Evolutionary conservation across 2,888 invertebrate genomes (phyloP), one percentile per base, ranked within the genome.

Genomic region (Caenorhabditis afra): DNA sequence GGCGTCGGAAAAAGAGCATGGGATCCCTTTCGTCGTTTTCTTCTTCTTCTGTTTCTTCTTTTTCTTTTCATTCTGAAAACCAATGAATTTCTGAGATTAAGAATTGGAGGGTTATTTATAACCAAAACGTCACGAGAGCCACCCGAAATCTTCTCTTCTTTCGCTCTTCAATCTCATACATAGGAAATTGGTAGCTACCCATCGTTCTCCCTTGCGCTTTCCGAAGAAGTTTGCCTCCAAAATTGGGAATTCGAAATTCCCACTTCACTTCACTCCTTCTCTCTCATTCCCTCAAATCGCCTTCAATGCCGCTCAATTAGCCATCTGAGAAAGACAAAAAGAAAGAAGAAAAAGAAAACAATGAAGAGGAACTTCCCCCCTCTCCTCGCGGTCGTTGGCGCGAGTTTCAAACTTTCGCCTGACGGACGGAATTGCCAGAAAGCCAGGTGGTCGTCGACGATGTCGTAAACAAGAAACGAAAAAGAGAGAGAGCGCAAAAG

Each of bases 381-480:
- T 39, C 23, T n/a, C n/a, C n/a, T n/a, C n/a, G n/a, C n/a, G n/a
- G n/a, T n/a, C n/a, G n/a, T 12, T 23, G 41, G 52, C 29, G n/a
- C 23, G 16, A 64, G 29, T 55, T 65, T 45, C 39, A 50, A 50
- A 62, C 39, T 57, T 57, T 55, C 3, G 3, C 37, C 16, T 0
- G 20, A 20, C 44, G 18, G 41, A 11, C 39, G 47, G 14, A 65
- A 44, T 65, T 41, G 64, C 45, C 55, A n/a, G 66, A 47, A 47
- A 57, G 57, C 66, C 66, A 66, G 66, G 66, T 66, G 66, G 57
- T 35, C 37, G 22, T 37, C 66, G n/a, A n/a, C 29, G 7, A 29
- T 5, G 37, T 70, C 53, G 61, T 70, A 61, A 70, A 53, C 68
- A 68, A 68, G 58, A 68, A 68, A 58, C 8, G 3, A 11, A 50